These are phyloP conservation scores for Aegithalos caudatus DNA, from an alignment of 2,113 vertebrate genomes.

Conservation along the genomic window DNA sequence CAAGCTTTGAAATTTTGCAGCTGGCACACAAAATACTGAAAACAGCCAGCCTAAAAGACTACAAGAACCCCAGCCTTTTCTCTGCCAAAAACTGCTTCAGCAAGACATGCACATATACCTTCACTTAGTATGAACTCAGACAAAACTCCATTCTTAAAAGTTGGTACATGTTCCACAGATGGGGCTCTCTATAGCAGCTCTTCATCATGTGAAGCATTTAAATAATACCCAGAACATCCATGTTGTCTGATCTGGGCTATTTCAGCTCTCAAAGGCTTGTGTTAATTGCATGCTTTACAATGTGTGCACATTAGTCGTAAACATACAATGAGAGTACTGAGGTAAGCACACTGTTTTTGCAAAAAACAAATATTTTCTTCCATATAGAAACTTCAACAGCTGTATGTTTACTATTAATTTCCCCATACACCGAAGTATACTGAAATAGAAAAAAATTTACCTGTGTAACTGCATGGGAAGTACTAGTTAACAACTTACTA, in stretches of 20 bases:
- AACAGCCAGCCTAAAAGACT: not conserved
- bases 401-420: not conserved
- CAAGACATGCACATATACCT: fast-evolving
- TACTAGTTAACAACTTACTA: not conserved
- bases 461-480: not conserved
- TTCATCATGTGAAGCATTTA: not conserved
- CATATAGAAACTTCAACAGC: not conserved
- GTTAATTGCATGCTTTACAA: not conserved
- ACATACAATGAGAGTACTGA: not conserved
- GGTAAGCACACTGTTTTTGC: not conserved
- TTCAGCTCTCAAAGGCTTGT: not conserved
- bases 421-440: not conserved
- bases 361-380: not conserved
- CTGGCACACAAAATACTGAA: not conserved
- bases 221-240: not conserved
- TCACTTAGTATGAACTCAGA: not conserved
- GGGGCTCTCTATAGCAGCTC: not conserved
- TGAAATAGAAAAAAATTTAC: not conserved
- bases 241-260: not conserved
- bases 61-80: not conserved
- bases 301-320: not conserved
- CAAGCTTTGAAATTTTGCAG: not conserved
- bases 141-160: not conserved
- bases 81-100: not conserved
- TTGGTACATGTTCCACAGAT: not conserved